Evolutionary conservation across 1,140 invertebrate genomes (phyloP), one percentile per base, ranked within the genome.

Genomic region (Hylaeus anthracinus): DNA sequence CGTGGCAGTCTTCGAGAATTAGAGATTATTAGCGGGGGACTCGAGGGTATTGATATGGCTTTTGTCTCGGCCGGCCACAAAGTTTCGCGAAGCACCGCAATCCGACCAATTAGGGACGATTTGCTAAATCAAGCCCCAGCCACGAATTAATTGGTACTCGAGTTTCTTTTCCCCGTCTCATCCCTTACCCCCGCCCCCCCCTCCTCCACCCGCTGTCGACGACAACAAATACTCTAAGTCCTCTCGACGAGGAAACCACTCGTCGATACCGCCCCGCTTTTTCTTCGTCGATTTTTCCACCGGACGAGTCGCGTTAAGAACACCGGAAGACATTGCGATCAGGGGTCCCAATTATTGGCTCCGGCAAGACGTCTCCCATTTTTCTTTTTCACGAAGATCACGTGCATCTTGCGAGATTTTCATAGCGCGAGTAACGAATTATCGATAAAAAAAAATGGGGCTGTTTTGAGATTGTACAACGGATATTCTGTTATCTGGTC

Each of bases 81-180:
- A 80, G 72, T 80, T 75, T 75, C 72, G 72, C 78, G 72, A 80
- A 67, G 72, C 72, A 80, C 78, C 78, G 78, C 78, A 80, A 80
- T 80, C 64, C 64, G 55, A 67, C 78, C 78, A 80, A 80, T 80
- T 80, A 80, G 64, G 63, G 73, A 80, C 78, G 72, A 80, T 80
- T 80, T 80, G 78, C 55, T 80, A 80, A 80, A 80, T 80, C 78
- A 75, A 80, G 78, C 64, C 64, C 63, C 64, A 61, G 72, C 78
- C 78, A 75, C 72, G 78, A 80, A 74, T 80, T 80, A 80, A 80
- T 80, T 80, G 78, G 78, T 75, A 26, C 78, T 80, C 78, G 78
- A 80, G 72, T 80, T 80, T 67, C 72, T 72, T 72, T 56, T 55
- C 37, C 9, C 43, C 41, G 51, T 43, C 43, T 45, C 41, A 14